Evolutionary conservation across 2,888 invertebrate species (phyloP), one percentile per base, ranked within the genome.

Genomic region (Catocala fraxini): DNA sequence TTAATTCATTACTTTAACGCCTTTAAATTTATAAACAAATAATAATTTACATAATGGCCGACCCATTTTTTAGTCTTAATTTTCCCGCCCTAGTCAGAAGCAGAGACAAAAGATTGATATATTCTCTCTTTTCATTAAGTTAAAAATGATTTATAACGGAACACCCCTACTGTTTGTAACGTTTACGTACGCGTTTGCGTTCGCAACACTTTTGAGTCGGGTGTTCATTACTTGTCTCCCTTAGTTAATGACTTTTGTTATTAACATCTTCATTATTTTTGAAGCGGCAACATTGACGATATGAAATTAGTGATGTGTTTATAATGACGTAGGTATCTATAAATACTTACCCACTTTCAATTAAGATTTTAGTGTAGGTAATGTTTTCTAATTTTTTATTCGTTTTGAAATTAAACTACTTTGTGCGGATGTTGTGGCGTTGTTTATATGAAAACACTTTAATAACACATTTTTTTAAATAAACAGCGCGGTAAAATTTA

Each of bases 41-140:
- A 87, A 90, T 86, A 85, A 92, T 92, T 90, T 88, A 77, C 85
- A 84, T 91, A 91, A 91, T 90, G 85, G 87, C 67, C 77, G 58
- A 76, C 80, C 82, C 87, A 92, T 92, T 91, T 91, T 89, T 91
- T 89, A 79, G 84, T 83, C 88, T 90, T 92, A 90, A 91, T 90
- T 90, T 88, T 82, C 81, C 81, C 73, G 81, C 80, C 83, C 73
- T 73, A 75, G 80, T 81, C 83, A 80, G 79, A 77, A 65, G 81
- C 77, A 83, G 84, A 90, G 87, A 91, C 91, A 92, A 91, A 89
- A 92, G 91, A 92, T 92, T 91, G 91, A 92, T 91, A 91, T 88
- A 89, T 91, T 84, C 82, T 83, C 82, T 84, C 85, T 86, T 91
- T 91, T 90, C 88, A 91, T 92, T 91, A 87, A 83, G 76, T 89